These are phyloP conservation scores for Lepilemur ruficaudatus DNA, from an alignment of 2,797 vertebrate genomes.

Conservation along the genomic window DNA sequence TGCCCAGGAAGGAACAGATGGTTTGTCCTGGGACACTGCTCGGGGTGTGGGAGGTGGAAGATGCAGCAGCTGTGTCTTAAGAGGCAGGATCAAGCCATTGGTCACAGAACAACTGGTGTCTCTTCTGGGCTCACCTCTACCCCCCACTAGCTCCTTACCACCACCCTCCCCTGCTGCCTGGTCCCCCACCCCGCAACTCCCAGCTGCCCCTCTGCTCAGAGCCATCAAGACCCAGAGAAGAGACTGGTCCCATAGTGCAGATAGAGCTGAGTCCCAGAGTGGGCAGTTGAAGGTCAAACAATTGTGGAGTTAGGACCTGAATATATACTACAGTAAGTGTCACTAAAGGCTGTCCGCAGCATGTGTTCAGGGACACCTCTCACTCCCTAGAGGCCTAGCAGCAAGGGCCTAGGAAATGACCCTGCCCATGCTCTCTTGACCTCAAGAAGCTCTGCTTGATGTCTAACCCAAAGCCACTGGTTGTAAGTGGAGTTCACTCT, in stretches of 20 bases:
- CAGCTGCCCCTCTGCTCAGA: neutral
- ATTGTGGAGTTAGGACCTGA: neutral
- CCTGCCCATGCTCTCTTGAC: neutral
- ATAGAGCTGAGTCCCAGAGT: neutral
- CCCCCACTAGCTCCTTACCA: neutral
- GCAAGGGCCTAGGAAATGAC: neutral
- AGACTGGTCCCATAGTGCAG: neutral
- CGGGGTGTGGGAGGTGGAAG: neutral
- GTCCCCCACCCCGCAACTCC: too few relatives aligned
- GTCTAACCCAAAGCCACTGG: neutral
- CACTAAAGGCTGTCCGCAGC: neutral
- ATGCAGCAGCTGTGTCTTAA: neutral
- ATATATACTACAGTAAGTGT: neutral
- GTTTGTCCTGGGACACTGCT: neutral
- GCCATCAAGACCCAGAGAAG: neutral
- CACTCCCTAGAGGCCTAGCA: neutral
- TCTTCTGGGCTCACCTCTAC: neutral
- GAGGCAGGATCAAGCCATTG: neutral
- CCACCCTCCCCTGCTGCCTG: too few relatives aligned
- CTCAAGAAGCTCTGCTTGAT: neutral
- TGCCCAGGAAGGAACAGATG: neutral
- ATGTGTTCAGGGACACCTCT: neutral
- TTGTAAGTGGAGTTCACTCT: neutral
- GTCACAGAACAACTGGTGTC: conserved; percentile 2
- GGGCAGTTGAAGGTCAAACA: neutral